phyloP scores from a whole-genome alignment of 2,888 invertebrate genomes.

The Tenthredo distinguenda region DNA sequence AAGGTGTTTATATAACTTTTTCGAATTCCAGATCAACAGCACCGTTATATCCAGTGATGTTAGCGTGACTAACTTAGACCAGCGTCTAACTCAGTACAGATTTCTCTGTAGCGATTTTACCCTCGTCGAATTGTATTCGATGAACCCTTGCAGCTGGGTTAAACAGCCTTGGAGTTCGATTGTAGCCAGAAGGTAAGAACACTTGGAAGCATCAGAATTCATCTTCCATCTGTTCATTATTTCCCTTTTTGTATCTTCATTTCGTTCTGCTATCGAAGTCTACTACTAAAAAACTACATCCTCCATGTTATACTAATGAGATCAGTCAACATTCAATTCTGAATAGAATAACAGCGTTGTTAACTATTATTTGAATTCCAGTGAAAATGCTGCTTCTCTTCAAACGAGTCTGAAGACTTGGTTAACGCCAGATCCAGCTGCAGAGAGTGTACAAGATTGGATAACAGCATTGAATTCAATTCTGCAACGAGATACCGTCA shows the following conservation, averaged over 20 bases:
- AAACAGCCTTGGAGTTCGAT: slow-evolving; percentile 83
- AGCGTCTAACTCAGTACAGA: slow-evolving; percentile 62
- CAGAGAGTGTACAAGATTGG: slow-evolving; percentile 65
- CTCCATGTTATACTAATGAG: not conserved
- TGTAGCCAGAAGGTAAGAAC: slow-evolving; percentile 79
- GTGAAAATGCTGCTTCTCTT: slow-evolving; percentile 60
- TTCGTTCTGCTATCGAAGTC: not conserved
- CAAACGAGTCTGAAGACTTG: slow-evolving; percentile 73
- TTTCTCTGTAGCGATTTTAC: slow-evolving; percentile 76
- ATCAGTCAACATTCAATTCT: not conserved
- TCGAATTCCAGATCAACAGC: slow-evolving; percentile 59
- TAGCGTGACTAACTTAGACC: slow-evolving; percentile 57
- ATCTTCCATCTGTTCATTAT: slow-evolving; percentile 41
- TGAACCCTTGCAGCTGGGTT: slow-evolving; percentile 81
- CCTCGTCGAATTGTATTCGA: slow-evolving; percentile 63
- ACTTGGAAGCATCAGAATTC: not conserved
- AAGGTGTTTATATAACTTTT: slow-evolving; percentile 39
- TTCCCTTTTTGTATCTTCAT: not conserved
- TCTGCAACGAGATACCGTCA: slow-evolving; percentile 54
- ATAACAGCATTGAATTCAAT: slow-evolving; percentile 57
- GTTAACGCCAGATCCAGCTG: slow-evolving; percentile 73
- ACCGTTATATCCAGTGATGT: slow-evolving; percentile 52
- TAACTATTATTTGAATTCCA: slow-evolving; percentile 51
- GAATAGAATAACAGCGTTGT: not conserved
- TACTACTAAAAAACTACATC: not conserved